Base-by-base conservation (phyloP, 1,140 invertebrate species). In the Drosophila mauritiana region DNA sequence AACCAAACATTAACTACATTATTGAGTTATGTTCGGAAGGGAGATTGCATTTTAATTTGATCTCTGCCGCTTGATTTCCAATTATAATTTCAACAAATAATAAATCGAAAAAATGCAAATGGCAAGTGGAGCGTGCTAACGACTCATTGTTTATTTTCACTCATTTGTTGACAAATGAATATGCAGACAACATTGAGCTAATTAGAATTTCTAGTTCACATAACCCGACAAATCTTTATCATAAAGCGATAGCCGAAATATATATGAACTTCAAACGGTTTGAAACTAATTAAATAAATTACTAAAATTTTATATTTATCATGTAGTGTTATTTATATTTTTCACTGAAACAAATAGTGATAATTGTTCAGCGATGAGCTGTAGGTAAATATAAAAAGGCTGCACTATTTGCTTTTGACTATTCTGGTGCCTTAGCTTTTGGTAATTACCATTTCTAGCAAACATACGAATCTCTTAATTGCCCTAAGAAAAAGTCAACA, bases 71-170 rank as follows among this genome's bases (percentile, higher is more conserved):
- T 62, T 68, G 55, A 86, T 70, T 82, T 75, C 39, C 63, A 75
- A 86, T 85, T 78, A 80, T 68, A 70, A 80, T 84, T 85, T 56
- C 49, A 78, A 64, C 77, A 65, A 72, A 57, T 65, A 88, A 59
- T 40, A 78, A 77, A 78, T 70, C 45, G 63, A 56, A 70, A 67
- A 67, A 51, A 68, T 17, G 5, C 34, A 40, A 56, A 51, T 39
- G 67, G n/a, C 67, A 49, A 70, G 22, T 27, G 64, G 34, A 56
- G 51, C 67, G 64, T 69, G 65, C 25, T 65, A 17, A 43, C 22
- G 0, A n/a, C 13, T 74, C 52, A 72, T 78, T 78, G 74, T 74
- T 79, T 78, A 40, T 80, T 74, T 74, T 80, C 15, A 40, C 25
- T 56, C 51, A 31, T 31, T 49, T 77, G 64, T 70, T 78, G 73